A percentile compares a stretch with the other conserved stretches of the same genome.
phyloP scores from a whole-genome alignment of 2,797 vertebrate genomes.

The Hoplostethus atlanticus region DNA sequence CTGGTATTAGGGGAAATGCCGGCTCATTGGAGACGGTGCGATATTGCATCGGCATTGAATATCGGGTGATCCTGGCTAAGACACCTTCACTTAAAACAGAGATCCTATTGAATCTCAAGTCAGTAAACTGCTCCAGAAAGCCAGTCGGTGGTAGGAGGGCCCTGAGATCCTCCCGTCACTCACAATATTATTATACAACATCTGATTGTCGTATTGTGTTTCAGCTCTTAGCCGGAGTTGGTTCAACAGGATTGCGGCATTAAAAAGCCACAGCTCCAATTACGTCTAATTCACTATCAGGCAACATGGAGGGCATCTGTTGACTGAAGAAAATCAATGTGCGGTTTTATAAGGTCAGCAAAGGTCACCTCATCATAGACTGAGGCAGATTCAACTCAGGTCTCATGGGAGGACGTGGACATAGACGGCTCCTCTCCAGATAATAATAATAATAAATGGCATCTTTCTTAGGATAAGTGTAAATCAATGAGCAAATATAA shows the following conservation, averaged over 20 bases:
- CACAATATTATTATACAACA: conserved; percentile 6
- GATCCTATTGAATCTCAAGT: conserved; percentile 10
- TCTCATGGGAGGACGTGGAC: neutral
- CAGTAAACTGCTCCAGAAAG: neutral
- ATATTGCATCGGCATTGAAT: conserved; percentile 32
- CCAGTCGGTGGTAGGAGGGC: neutral
- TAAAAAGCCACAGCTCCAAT: conserved; percentile 36
- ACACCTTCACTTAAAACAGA: conserved; percentile 24
- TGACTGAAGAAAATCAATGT: conserved; percentile 36
- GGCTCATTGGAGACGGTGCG: conserved; percentile 14
- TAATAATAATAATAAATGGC: no score
- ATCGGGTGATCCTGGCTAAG: neutral
- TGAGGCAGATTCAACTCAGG: neutral
- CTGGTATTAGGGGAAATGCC: conserved; percentile 17
- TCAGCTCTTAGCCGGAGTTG: conserved; percentile 24
- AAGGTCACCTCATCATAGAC: conserved; percentile 18
- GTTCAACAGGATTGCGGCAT: conserved; percentile 12
- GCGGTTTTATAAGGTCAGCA: conserved; percentile 30
- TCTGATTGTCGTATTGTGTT: conserved; percentile 32
- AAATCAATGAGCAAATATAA: no score
- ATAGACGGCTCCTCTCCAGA: neutral
- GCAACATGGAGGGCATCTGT: conserved; percentile 5
- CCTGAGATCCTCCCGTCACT: neutral
- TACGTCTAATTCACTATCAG: conserved; percentile 35
- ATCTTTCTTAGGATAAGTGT: no score